Percentiles rank a stretch among this genome's conserved stretches.
Evolutionary conservation across 2,888 invertebrate genomes (phyloP).

Genomic region (Caenorhabditis sp.): DNA sequence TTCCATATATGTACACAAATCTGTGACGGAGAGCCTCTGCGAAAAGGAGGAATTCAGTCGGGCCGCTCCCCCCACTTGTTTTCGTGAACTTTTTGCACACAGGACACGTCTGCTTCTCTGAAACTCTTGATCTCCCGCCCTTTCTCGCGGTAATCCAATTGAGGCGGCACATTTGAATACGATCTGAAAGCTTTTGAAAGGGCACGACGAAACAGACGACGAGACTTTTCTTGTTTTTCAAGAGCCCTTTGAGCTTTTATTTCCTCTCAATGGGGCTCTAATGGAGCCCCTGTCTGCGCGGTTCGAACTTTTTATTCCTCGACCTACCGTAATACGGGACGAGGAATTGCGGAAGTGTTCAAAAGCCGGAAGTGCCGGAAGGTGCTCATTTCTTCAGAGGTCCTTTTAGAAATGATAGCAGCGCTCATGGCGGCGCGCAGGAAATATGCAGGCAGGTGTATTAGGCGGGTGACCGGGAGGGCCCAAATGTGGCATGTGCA

Average conservation of each 20-base stretch:
- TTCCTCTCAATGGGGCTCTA: slow-evolving; percentile 16
- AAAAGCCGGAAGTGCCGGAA: not conserved
- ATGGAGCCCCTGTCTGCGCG: slow-evolving; percentile 15
- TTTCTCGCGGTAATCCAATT: slow-evolving; percentile 25
- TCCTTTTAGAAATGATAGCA: not conserved
- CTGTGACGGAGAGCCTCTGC: slow-evolving; percentile 4
- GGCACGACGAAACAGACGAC: slow-evolving; percentile 32
- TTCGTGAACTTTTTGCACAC: slow-evolving; percentile 13
- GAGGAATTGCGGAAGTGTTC: not conserved
- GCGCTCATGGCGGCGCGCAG: not conserved
- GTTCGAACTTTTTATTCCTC: too few relatives aligned
- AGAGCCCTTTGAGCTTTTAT: slow-evolving; percentile 9
- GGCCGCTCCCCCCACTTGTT: slow-evolving; percentile 8
- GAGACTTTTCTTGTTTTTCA: slow-evolving; percentile 29
- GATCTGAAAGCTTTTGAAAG: slow-evolving; percentile 32
- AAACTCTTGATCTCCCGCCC: slow-evolving; percentile 13
- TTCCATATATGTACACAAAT: slow-evolving; percentile 37
- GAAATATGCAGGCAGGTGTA: slow-evolving; percentile 46
- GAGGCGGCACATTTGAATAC: slow-evolving; percentile 31
- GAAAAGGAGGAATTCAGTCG: slow-evolving; percentile 5
- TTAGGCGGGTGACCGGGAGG: slow-evolving; percentile 25
- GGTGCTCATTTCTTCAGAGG: not conserved
- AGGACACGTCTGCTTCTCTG: too few relatives aligned
- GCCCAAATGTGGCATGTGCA: slow-evolving; percentile 44
- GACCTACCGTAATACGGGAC: slow-evolving; percentile 1